Conservation (phyloP, 2,888 invertebrate species). For the Pteria penguin region DNA sequence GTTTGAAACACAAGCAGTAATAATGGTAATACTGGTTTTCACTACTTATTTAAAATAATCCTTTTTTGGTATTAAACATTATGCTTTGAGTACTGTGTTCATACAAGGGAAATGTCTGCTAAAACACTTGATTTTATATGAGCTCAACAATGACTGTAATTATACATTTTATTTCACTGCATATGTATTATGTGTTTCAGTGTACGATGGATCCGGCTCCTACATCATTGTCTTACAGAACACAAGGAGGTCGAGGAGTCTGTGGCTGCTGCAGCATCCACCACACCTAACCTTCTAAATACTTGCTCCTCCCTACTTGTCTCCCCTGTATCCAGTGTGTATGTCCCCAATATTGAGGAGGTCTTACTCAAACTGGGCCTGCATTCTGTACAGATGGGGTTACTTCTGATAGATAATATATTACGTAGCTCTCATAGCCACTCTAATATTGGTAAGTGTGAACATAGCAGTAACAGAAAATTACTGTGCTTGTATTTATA, state of each 20-base stretch:
- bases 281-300: conserved; percentile 85
- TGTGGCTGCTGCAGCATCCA: conserved; percentile 83
- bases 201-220: conserved; percentile 90
- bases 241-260: conserved; percentile 62
- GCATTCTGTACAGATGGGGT: conserved; percentile 83
- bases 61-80: too few relatives aligned
- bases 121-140: too few relatives aligned
- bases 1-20: too few relatives aligned
- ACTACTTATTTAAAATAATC: too few relatives aligned
- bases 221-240: conserved; percentile 87
- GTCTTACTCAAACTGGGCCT: conserved; percentile 87
- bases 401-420: conserved; percentile 74
- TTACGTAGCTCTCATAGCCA: conserved; percentile 59
- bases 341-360: conserved; percentile 85
- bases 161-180: too few relatives aligned
- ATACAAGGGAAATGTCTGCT: too few relatives aligned
- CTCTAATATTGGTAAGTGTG: conserved; percentile 48
- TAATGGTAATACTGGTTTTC: too few relatives aligned
- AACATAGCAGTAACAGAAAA: too few relatives aligned
- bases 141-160: too few relatives aligned
- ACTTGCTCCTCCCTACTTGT: conserved; percentile 87
- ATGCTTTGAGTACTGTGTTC: too few relatives aligned
- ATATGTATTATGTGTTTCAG: too few relatives aligned
- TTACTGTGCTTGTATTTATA: too few relatives aligned
- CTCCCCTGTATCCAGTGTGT: conserved; percentile 85